Base-by-base conservation (phyloP, 2,797 vertebrate genomes). In the Eleutherodactylus coqui region DNA sequence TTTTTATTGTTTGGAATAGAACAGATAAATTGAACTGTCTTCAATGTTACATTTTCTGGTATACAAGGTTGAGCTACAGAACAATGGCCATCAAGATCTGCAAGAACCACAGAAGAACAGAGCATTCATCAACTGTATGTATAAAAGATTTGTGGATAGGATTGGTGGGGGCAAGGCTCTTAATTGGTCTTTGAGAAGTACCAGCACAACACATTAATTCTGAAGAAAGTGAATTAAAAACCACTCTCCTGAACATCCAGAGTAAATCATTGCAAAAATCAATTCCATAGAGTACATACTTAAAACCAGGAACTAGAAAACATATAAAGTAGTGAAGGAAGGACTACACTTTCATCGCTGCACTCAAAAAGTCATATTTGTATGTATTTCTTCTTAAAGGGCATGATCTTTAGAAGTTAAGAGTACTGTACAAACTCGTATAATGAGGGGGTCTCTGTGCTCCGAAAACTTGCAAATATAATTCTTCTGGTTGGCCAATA, bases 181-280 rank as follows among this genome's bases (percentile, higher is more conserved):
- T 75, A 17, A 75, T 75, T 51, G 7, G 5, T 75, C 27, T 32
- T 29, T 49, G 27, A 75, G 27, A 9, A 49, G 73, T 17, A 49
- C 27, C 27, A 49, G 73, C 24, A 75, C 38, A 73, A 17, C 13
- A 75, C 73, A 75, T 75, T 75, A 49, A 75, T 34, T 75, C 73
- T 19, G 47, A 32, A 34, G 29, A 49, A 51, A 51, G 27, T 49
- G 47, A 49, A 75, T 51, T 51, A 75, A 75, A 75, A 75, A 75
- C 45, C 73, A 51, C 73, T 75, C 47, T 75, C 27, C 45, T 75
- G 27, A 51, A 75, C 45, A 34, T 75, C 16, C 16, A 75, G 45
- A 10, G 45, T 32, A 75, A 75, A 75, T 75, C 73, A 75, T 5
- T 51, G 3, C 16, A 75, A 75, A 49, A 75, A 75, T 75, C 73